These are phyloP conservation scores for Vombatus ursinus DNA, from an alignment of 2,113 vertebrate genomes.

Conservation along the genomic window DNA sequence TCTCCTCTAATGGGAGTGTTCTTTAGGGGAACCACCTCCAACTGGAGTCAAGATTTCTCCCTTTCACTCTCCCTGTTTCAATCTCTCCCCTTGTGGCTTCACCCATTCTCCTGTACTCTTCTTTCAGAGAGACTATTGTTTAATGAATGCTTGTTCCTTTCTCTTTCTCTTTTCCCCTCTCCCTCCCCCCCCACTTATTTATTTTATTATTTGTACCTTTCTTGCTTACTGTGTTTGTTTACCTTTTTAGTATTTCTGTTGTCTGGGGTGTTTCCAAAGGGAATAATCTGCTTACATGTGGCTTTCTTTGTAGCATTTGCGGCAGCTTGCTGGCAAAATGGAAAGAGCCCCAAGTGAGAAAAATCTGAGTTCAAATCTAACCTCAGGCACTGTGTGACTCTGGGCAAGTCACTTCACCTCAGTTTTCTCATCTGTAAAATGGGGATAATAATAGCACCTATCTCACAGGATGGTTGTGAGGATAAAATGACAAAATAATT, in stretches of 20 bases:
- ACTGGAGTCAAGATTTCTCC: not conserved
- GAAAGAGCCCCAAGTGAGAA: not conserved
- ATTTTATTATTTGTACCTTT: not conserved
- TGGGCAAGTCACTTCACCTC: not conserved
- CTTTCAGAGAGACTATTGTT: not conserved
- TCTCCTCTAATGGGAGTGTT: not conserved
- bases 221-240: not conserved
- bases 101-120: not conserved
- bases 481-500: not conserved
- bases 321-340: not conserved
- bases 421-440: constrained; percentile 1
- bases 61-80: not conserved
- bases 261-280: not conserved
- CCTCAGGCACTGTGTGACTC: not conserved
- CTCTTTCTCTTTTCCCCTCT: not conserved
- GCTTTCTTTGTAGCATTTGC: not conserved
- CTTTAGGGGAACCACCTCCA: not conserved
- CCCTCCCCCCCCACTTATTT: not conserved
- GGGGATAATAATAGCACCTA: not conserved
- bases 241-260: not conserved
- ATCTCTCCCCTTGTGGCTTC: not conserved
- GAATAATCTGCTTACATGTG: not conserved
- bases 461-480: not conserved
- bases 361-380: not conserved
- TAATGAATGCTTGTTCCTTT: not conserved